Conservation (phyloP, 53 echinoderm and acorn worm species). For the Stichopus horrens region DNA sequence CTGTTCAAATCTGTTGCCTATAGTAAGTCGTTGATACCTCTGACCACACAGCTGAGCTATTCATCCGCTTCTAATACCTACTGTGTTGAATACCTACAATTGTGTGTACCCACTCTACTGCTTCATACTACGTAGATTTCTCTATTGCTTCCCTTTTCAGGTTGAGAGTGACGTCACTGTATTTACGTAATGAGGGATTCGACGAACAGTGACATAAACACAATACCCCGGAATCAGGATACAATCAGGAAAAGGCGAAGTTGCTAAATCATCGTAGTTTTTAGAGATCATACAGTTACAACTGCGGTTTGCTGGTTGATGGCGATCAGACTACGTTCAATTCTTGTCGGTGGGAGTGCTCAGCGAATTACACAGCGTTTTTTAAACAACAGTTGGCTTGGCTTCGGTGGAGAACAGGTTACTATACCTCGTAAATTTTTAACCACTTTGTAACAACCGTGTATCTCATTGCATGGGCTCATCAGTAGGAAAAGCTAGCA, state of each 20-base stretch:
- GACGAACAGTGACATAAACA: neutral
- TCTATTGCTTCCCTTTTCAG: too few species aligned
- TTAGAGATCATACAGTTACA: neutral
- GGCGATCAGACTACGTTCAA: neutral
- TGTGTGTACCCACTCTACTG: too few species aligned
- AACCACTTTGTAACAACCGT: neutral
- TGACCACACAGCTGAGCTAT: too few species aligned
- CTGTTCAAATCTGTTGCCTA: too few species aligned
- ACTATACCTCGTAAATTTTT: neutral
- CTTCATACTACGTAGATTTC: too few species aligned
- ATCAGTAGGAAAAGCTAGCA: conserved; percentile 7
- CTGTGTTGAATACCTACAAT: too few species aligned
- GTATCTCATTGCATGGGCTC: conserved; percentile 22
- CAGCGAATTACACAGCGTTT: neutral
- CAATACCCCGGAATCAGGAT: neutral
- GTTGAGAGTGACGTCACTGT: neutral
- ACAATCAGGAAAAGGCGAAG: neutral
- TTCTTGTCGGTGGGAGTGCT: neutral
- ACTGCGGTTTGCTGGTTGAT: neutral
- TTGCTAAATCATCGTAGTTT: neutral
- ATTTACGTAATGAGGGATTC: neutral
- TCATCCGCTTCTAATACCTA: too few species aligned
- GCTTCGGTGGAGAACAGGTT: conserved; percentile 19
- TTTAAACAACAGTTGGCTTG: neutral
- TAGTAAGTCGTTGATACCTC: too few species aligned